Evolutionary conservation across 2,888 invertebrate genomes (phyloP).

Genomic region (Rhorus exstirpatorius): DNA sequence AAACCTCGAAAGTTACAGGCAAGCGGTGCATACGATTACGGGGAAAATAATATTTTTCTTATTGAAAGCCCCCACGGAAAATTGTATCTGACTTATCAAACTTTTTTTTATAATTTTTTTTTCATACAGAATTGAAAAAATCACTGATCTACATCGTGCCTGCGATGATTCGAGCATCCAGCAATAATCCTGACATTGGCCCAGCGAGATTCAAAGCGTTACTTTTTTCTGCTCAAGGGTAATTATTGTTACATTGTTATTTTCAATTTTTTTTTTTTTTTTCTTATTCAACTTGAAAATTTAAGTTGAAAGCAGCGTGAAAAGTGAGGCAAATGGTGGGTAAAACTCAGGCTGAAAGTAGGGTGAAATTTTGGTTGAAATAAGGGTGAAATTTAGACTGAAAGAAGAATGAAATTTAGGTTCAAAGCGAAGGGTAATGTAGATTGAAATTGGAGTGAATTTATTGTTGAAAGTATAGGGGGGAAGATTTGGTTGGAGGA

Average conservation of each 20-base stretch:
- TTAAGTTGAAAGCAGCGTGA: no score
- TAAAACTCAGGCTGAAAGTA: no score
- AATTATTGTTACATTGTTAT: constrained; percentile 37
- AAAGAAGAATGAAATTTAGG: no score
- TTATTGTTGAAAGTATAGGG: no score
- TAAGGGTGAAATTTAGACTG: no score
- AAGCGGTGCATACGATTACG: constrained; percentile 47
- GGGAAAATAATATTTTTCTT: not conserved
- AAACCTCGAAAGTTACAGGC: constrained; percentile 87
- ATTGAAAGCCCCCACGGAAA: not conserved
- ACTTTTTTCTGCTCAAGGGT: constrained; percentile 73
- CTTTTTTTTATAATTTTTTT: not conserved
- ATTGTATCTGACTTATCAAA: constrained; percentile 25
- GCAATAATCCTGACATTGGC: constrained; percentile 72
- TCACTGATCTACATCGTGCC: constrained; percentile 77
- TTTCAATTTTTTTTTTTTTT: constrained; percentile 28
- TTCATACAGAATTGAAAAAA: constrained; percentile 76
- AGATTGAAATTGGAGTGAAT: no score
- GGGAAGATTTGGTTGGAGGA: no score
- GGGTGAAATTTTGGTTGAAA: no score
- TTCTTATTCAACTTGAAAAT: no score
- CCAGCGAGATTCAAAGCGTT: constrained; percentile 73
- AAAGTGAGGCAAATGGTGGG: no score
- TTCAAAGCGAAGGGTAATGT: no score
- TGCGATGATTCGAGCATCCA: constrained; percentile 11